These are phyloP conservation scores for Agelaius phoeniceus DNA, from an alignment of 2,113 vertebrate species.

Conservation along the genomic window DNA sequence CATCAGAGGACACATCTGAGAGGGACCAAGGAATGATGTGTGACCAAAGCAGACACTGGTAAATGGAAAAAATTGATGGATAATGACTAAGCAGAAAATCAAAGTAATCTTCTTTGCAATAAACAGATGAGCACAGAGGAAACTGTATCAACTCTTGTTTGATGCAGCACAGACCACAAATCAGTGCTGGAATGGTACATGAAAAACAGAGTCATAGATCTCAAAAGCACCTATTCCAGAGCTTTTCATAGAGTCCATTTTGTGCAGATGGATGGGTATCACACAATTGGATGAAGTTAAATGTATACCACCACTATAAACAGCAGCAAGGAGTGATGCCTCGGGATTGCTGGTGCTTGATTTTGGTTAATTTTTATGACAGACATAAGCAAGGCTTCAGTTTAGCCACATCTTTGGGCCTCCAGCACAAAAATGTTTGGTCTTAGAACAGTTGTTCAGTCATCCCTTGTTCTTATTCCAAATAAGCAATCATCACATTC, in stretches of 20 bases:
- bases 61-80: background rate
- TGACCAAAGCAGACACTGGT: background rate
- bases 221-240: background rate
- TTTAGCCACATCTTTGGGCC: background rate
- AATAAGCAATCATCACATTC: background rate
- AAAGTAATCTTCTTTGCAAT: background rate
- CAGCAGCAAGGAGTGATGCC: background rate
- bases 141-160: background rate
- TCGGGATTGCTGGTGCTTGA: background rate
- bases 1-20: background rate
- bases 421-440: background rate
- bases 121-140: background rate
- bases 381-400: background rate
- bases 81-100: background rate
- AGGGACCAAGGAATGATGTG: background rate
- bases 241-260: background rate
- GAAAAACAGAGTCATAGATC: background rate
- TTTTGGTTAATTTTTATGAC: background rate
- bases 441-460: background rate
- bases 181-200: background rate
- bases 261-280: background rate
- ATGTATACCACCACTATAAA: background rate
- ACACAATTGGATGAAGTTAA: background rate
- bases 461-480: background rate
- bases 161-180: background rate